Base-by-base conservation (phyloP, 2,113 vertebrate genomes). In the Prionailurus bengalensis region DNA sequence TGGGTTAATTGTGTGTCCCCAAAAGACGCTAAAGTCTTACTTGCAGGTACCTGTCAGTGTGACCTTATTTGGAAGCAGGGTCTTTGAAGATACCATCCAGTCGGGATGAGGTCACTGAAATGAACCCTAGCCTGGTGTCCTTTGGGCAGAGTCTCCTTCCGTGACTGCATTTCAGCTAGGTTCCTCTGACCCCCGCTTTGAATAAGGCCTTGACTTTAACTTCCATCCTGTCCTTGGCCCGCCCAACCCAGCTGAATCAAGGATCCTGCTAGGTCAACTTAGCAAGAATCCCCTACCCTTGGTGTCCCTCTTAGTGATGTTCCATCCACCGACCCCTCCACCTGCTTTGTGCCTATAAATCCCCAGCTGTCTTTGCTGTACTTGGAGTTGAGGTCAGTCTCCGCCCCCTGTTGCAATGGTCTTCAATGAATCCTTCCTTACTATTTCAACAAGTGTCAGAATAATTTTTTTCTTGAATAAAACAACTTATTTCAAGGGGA, bases 331-430 rank as follows among this genome's bases (percentile, higher is more conserved):
- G 1, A 29, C 12, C 33, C n/a, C 6, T 70, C 1, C 1, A 15
- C 55, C n/a, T 7, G n/a, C 61, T 48, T 14, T 1, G 1, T 5
- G 11, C 17, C 33, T 45, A 12, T 11, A 21, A 12, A 8, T 5
- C 33, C 63, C 33, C 31, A 19, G 6, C n/a, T 16, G 31, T 11
- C 45, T 71, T 7, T 15, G 45, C 23, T 27, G n/a, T 2, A 0
- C 0, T 70, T 29, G 1, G 55, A 58, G 74, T 36, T 13, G 13
- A 45, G 16, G 17, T 53, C 61, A 1, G 0, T 8, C 45, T 73
- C 68, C 36, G 23, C 39, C 23, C 13, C 27, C 29, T 14, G 0
- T 5, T 29, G 48, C 36, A 13, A 16, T 0, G 1, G 14, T 9
- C 81, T n/a, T 27, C 33, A n/a, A 42, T 5, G 29, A 27, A 1